Evolutionary conservation across 1,140 invertebrate species (phyloP).

Genomic region (Tetramorium simillimum): DNA sequence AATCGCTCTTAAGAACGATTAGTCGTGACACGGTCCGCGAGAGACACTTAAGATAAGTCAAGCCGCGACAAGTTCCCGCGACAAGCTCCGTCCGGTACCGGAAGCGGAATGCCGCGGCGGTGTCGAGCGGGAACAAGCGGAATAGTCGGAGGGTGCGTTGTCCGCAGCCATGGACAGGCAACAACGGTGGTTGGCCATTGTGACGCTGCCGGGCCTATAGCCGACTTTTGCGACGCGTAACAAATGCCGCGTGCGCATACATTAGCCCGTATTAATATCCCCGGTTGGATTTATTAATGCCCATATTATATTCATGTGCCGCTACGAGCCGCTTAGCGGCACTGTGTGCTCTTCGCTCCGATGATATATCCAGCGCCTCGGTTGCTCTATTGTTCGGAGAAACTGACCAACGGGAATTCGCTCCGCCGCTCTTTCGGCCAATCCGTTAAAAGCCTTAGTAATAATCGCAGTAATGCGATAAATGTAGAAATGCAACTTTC

Average conservation of each 20-base stretch:
- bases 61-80: slow-evolving; percentile 41
- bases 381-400: slow-evolving; percentile 63
- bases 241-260: slow-evolving; percentile 78
- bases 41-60: slow-evolving; percentile 43
- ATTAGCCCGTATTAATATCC: slow-evolving; percentile 82
- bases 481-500: not conserved
- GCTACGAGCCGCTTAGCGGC: not conserved
- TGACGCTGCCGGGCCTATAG: slow-evolving; percentile 12
- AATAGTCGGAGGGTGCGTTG: slow-evolving; percentile 4
- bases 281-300: slow-evolving; percentile 81
- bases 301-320: slow-evolving; percentile 79
- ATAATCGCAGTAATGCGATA: not conserved
- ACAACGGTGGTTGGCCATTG: slow-evolving; percentile 61
- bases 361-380: slow-evolving; percentile 79
- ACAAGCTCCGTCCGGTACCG: slow-evolving; percentile 29
- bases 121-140: slow-evolving; percentile 37
- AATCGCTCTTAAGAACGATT: slow-evolving; percentile 19
- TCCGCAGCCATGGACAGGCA: slow-evolving; percentile 38
- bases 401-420: not conserved
- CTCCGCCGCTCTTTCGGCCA: not conserved
- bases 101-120: slow-evolving; percentile 25
- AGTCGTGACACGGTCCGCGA: slow-evolving; percentile 26
- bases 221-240: slow-evolving; percentile 75
- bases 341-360: slow-evolving; percentile 19
- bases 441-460: not conserved